These are phyloP conservation scores for Limnephilus lunatus DNA, from an alignment of 2,888 invertebrate genomes.

Conservation along the genomic window DNA sequence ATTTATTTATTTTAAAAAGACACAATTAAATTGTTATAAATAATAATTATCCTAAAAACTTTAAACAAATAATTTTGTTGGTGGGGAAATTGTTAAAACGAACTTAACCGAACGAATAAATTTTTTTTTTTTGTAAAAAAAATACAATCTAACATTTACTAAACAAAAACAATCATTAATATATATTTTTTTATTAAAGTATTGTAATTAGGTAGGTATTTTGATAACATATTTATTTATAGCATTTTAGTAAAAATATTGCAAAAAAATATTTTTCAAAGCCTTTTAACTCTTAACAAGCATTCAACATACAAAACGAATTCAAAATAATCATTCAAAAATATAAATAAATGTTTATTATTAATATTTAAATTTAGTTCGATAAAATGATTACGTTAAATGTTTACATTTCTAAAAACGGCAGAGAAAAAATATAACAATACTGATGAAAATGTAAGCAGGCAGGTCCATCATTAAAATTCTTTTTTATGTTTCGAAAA, in stretches of 20 bases:
- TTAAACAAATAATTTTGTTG: neutral
- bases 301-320: neutral
- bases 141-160: neutral
- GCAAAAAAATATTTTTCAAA: neutral
- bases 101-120: neutral
- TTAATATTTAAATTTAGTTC: too few species aligned
- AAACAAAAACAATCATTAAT: neutral
- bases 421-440: too few species aligned
- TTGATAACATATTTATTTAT: too few species aligned
- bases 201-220: too few species aligned
- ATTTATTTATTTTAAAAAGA: slow-evolving; percentile 15
- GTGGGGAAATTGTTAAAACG: neutral
- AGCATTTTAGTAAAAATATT: neutral
- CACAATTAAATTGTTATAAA: neutral
- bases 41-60: neutral
- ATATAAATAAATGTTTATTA: neutral
- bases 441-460: neutral
- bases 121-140: neutral
- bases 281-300: neutral
- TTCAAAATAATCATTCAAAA: neutral
- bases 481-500: neutral
- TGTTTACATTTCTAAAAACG: too few species aligned
- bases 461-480: neutral
- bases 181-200: neutral
- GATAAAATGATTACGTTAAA: too few species aligned